A percentile compares a stretch with the other conserved stretches of the same genome.
phyloP scores from a whole-genome alignment of 1,140 invertebrate genomes.

The Galleria mellonella region DNA sequence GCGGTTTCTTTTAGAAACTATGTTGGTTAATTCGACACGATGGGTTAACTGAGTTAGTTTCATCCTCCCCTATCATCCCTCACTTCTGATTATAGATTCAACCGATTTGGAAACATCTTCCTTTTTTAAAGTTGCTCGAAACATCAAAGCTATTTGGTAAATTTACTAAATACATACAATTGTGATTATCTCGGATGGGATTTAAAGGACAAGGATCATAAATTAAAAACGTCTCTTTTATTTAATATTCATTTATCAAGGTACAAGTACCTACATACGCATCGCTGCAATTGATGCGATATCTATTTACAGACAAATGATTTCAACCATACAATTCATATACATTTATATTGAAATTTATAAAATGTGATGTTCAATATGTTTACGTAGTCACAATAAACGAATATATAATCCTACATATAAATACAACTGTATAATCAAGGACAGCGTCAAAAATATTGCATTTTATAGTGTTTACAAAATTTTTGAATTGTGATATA shows the following conservation, averaged over 20 bases:
- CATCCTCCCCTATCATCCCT: no score
- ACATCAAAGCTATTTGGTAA: no score
- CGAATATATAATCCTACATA: neutral
- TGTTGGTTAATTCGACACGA: no score
- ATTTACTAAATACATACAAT: no score
- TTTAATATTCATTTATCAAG: constrained; percentile 37
- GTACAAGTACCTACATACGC: constrained; percentile 36
- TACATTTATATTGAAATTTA: constrained; percentile 11
- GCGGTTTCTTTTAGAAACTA: no score
- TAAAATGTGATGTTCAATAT: constrained; percentile 7
- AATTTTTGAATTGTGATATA: neutral
- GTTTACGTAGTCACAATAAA: constrained; percentile 5
- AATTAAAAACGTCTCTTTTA: constrained; percentile 14
- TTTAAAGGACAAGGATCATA: neutral
- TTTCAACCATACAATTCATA: constrained; percentile 29
- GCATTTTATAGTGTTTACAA: neutral
- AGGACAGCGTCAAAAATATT: neutral
- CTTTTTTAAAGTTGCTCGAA: no score
- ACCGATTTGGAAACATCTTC: no score
- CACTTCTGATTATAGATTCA: no score
- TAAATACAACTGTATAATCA: neutral
- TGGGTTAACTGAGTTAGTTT: no score
- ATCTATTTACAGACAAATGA: constrained; percentile 27
- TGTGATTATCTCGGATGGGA: no score
- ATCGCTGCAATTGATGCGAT: neutral